Evolutionary conservation across 30 jellyfish, hydroid and myxozoan genomes (phyloP).

Genomic region (Hydra vulgaris): DNA sequence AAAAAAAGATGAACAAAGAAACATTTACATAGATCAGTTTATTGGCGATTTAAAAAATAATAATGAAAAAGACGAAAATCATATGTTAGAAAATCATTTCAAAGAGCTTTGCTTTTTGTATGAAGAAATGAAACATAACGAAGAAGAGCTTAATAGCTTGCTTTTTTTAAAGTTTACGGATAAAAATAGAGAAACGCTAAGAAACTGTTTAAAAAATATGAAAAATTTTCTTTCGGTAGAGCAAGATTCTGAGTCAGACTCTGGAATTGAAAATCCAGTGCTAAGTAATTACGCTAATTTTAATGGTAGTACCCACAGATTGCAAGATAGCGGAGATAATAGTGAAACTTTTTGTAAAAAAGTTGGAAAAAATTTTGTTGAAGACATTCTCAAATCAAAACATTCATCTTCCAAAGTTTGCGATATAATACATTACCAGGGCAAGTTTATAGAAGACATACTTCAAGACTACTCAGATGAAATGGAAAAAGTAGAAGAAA

Average conservation of each 20-base stretch:
- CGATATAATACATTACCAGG: conserved; percentile 20
- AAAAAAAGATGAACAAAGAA: background rate
- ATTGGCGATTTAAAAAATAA: background rate
- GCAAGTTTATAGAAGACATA: conserved; percentile 12
- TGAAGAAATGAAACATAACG: background rate
- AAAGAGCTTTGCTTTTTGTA: background rate
- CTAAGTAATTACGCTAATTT: background rate
- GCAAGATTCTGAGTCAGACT: background rate
- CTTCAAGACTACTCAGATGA: conserved; percentile 22
- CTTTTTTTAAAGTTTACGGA: background rate
- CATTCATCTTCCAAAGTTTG: background rate
- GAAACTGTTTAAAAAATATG: background rate
- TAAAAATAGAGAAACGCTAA: background rate
- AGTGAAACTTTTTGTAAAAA: background rate
- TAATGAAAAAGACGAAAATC: background rate
- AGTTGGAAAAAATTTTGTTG: conserved; percentile 8
- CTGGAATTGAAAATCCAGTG: background rate
- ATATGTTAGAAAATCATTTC: background rate
- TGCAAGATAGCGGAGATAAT: background rate
- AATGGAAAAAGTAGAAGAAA: background rate
- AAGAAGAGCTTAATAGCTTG: background rate
- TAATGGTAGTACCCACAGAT: background rate
- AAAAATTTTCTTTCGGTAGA: background rate
- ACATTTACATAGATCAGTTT: background rate
- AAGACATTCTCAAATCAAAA: background rate